phyloP scores from a whole-genome alignment of 2,113 vertebrate species.

The Barnardius zonarius region DNA sequence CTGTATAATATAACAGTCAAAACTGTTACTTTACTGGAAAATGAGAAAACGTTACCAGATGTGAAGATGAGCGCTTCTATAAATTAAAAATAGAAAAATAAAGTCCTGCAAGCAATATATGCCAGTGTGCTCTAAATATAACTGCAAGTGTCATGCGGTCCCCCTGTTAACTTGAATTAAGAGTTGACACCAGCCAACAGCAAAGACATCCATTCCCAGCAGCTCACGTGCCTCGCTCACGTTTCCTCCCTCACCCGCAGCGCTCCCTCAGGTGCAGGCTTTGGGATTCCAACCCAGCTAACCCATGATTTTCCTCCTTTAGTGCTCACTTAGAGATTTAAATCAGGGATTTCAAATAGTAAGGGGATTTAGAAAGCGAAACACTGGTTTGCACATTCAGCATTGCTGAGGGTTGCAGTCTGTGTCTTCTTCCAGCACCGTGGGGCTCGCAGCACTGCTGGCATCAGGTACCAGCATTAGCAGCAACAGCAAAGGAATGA shows the following conservation, averaged over 20 bases:
- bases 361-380: not conserved
- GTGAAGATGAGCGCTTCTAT: not conserved
- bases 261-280: not conserved
- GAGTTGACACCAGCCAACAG: not conserved
- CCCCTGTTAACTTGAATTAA: not conserved
- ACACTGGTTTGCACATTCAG: not conserved
- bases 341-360: not conserved
- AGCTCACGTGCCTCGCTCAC: not conserved
- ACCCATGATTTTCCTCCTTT: not conserved
- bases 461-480: not conserved
- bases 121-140: not conserved
- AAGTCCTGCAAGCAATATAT: not conserved
- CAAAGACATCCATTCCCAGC: not conserved
- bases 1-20: not conserved
- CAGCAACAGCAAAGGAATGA: fast-evolving
- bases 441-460: not conserved
- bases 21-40: not conserved
- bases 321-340: not conserved
- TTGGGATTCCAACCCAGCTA: not conserved
- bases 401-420: fast-evolving
- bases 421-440: fast-evolving
- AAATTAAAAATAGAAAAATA: not conserved
- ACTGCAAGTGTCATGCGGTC: not conserved
- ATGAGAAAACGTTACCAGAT: not conserved
- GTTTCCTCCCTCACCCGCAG: not conserved